phyloP scores from a whole-genome alignment of 2,113 vertebrate species.

The Aix galericulata region DNA sequence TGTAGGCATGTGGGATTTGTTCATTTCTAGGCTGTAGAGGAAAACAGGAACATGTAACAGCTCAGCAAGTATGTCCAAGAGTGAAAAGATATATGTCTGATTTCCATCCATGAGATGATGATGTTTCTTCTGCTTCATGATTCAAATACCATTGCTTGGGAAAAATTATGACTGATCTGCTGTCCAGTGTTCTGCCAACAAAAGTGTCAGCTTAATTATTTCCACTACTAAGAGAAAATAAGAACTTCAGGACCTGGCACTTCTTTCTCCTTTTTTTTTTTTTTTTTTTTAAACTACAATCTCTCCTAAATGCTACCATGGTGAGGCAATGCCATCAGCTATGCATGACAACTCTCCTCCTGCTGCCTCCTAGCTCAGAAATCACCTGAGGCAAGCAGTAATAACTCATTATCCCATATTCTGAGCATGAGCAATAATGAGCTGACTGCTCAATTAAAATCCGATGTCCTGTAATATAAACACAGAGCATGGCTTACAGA shows the following conservation, averaged over 20 bases:
- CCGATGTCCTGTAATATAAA: not conserved
- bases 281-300: not conserved
- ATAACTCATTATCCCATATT: slow-evolving; percentile 23
- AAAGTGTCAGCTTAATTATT: slow-evolving; percentile 5
- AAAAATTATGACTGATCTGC: not conserved
- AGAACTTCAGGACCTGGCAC: not conserved
- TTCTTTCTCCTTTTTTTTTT: not conserved
- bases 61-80: not conserved
- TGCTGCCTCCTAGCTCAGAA: not conserved
- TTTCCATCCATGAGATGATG: not conserved
- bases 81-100: not conserved
- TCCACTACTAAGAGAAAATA: not conserved
- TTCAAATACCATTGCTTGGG: not conserved
- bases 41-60: not conserved
- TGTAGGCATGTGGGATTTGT: not conserved
- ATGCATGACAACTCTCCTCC: not conserved
- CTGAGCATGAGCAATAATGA: slow-evolving; percentile 21
- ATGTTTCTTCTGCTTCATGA: not conserved
- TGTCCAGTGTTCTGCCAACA: not conserved
- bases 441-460: slow-evolving; percentile 18
- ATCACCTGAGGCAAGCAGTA: slow-evolving; percentile 7
- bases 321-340: not conserved
- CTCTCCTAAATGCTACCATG: not conserved
- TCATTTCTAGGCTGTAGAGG: not conserved
- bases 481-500: not conserved